Evolutionary conservation across 2,113 vertebrate species (phyloP).

Genomic region (Cyanocitta stelleri): DNA sequence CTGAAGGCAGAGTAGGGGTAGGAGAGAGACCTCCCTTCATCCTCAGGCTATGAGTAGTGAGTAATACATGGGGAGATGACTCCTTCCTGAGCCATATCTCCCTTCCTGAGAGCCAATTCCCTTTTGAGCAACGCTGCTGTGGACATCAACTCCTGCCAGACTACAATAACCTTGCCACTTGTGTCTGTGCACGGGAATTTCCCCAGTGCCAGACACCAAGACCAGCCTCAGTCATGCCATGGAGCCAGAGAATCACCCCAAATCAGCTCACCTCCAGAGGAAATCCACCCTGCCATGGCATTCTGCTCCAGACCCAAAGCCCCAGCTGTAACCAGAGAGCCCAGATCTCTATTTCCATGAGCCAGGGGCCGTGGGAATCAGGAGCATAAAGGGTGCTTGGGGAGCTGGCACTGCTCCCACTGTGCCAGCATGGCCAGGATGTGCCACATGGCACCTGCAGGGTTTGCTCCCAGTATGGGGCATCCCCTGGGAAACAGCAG

Average conservation of each 20-base stretch:
- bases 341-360: background rate
- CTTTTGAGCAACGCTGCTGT: background rate
- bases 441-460: background rate
- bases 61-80: background rate
- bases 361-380: background rate
- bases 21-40: background rate
- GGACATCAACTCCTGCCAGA: background rate
- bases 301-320: background rate
- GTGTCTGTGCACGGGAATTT: background rate
- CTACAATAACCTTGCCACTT: accelerated
- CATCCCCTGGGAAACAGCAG: background rate
- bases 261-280: background rate
- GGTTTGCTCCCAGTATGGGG: accelerated
- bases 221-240: accelerated
- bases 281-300: background rate
- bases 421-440: background rate
- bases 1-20: background rate
- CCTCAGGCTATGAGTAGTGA: background rate
- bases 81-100: background rate
- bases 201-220: background rate
- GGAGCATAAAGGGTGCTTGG: background rate
- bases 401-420: background rate
- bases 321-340: slow-evolving; percentile 6
- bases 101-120: background rate
- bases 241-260: background rate